Evolutionary conservation across 2,113 vertebrate genomes (phyloP), one percentile per base, ranked within the genome.

Genomic region (Lampris megalopsis): DNA sequence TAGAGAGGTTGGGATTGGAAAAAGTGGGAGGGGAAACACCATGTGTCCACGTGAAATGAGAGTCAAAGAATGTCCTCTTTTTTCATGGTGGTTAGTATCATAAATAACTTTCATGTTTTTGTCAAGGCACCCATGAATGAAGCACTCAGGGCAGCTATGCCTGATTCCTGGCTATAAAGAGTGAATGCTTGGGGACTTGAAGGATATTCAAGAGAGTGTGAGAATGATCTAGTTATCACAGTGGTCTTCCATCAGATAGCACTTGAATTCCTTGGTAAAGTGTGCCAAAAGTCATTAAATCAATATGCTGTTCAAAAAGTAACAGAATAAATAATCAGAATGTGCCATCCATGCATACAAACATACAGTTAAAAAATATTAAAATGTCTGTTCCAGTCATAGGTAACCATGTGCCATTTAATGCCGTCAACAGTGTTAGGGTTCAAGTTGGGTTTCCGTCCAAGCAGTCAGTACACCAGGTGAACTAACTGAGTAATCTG

Each of bases 101-200:
- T 87, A 85, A 88, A 88, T 84, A 83, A 80, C 65, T 63, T 86
- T 76, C 38, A 63, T 48, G 62, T 80, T 91, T 80, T 81, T 70
- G 70, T 75, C 63, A 65, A 43, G 48, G 61, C 24, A 65, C 57
- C 75, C 65, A 52, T 45, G 24, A 71, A 63, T 45, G 48, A 78
- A 71, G 0, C 10, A 37, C 58, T 52, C 8, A 6, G 6, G 53
- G 10, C 62, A 50, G 48, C 41, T 47, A 35, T 42, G 6, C 11
- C 50, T 13, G 37, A 61, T 43, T 9, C 13, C 42, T 35, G 47
- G 54, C 2, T 9, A 35, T 0, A 13, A 52, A 67, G 24, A 54
- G 79, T 42, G 35, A 35, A 57, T 36, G 54, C 6, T 35, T 57
- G 35, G 8, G 59, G 13, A 41, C 11, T 5, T 6, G 38, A 60